phyloP scores from a whole-genome alignment of 2,888 invertebrate genomes.

The Volucella zonaria region DNA sequence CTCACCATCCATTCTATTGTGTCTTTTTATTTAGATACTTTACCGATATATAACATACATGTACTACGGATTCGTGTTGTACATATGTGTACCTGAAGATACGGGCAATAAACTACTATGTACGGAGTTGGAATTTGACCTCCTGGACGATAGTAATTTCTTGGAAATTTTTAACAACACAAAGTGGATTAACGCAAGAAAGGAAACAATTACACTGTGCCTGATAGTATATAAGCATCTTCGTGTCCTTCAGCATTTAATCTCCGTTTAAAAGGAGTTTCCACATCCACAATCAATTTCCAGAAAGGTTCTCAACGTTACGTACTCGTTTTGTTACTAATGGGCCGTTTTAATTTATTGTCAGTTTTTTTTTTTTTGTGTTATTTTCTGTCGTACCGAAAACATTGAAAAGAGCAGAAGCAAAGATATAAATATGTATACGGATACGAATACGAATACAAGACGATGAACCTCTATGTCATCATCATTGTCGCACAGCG shows the following conservation, averaged over 20 bases:
- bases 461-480: conserved; percentile 44
- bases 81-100: not conserved
- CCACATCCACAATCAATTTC: not conserved
- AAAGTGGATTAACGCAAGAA: conserved; percentile 18
- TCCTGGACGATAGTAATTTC: conserved; percentile 38
- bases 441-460: not conserved
- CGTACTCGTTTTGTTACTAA: conserved; percentile 23
- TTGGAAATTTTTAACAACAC: conserved; percentile 48
- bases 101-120: not conserved
- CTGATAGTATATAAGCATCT: conserved; percentile 44
- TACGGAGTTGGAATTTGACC: conserved; percentile 36
- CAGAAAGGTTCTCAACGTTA: conserved; percentile 18
- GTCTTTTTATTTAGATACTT: not conserved
- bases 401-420: conserved; percentile 42
- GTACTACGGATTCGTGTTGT: not conserved
- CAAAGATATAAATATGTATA: not conserved
- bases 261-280: conserved; percentile 46
- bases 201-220: conserved; percentile 39
- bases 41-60: no score
- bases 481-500: conserved; percentile 67
- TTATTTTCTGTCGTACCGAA: not conserved
- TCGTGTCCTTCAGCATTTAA: conserved; percentile 63
- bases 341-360: conserved; percentile 63
- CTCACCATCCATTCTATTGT: not conserved
- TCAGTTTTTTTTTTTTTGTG: conserved; percentile 56